Conservation (phyloP, 1,140 invertebrate species). For the Drosophila tsacasi region DNA sequence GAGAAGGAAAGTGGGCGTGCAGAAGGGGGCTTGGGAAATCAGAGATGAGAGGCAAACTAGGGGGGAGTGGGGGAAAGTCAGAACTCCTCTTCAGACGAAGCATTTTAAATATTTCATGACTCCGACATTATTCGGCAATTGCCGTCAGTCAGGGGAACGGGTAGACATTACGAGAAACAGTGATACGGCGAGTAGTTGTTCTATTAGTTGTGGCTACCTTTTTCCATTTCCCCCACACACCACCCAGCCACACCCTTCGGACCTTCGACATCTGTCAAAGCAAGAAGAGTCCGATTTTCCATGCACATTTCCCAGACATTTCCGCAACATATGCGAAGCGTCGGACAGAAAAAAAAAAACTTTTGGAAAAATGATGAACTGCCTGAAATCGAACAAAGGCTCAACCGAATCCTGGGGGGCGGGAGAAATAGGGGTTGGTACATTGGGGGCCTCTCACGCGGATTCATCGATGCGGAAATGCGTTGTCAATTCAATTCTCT, state of each 20-base stretch:
- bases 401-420: background rate
- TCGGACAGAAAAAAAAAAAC: constrained; percentile 14
- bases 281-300: constrained; percentile 66
- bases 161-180: constrained; percentile 5
- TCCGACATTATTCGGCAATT: constrained; percentile 71
- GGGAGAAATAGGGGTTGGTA: background rate
- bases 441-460: constrained; percentile 26
- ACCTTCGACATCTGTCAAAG: constrained; percentile 70
- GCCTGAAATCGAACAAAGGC: constrained; percentile 35
- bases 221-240: background rate
- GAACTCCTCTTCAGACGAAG: constrained; percentile 48
- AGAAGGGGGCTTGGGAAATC: background rate
- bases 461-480: constrained; percentile 72
- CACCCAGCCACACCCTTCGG: background rate
- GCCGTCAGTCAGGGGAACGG: constrained; percentile 36
- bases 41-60: background rate
- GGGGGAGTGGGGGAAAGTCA: background rate
- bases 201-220: constrained; percentile 61
- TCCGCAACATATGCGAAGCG: constrained; percentile 64
- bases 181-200: constrained; percentile 11
- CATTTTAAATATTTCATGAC: constrained; percentile 77
- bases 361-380: constrained; percentile 43
- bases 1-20: background rate
- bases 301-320: constrained; percentile 74
- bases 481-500: constrained; percentile 73